Evolutionary conservation across 2,888 invertebrate species (phyloP).

Genomic region (Luperina nickerlii): DNA sequence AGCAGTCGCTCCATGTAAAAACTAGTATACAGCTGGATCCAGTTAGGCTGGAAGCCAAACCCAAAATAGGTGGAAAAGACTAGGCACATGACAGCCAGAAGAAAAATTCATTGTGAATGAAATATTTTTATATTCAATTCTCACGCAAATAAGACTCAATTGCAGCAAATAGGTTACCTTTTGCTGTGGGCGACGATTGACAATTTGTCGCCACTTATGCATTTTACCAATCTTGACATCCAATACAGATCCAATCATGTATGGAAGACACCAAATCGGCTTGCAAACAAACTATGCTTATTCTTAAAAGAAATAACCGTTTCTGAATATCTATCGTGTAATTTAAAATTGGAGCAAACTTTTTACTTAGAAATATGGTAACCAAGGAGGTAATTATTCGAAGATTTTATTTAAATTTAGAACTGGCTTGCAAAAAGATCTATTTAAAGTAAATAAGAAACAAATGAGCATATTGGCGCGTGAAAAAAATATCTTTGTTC

Average conservation of each 20-base stretch:
- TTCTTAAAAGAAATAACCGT: not conserved
- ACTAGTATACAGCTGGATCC: not conserved
- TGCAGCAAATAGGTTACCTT: constrained; percentile 49
- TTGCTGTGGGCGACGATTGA: constrained; percentile 48
- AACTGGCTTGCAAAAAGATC: not conserved
- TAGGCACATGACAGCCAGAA: not conserved
- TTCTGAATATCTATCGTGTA: not conserved
- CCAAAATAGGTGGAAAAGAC: too few species aligned
- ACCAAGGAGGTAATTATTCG: not conserved
- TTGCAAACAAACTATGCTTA: constrained; percentile 6
- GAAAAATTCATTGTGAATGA: constrained; percentile 4
- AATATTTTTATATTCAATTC: constrained; percentile 47
- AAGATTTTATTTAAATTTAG: not conserved
- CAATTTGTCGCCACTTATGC: constrained; percentile 64
- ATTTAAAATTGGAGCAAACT: not conserved
- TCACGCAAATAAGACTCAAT: constrained; percentile 58
- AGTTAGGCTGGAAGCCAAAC: not conserved
- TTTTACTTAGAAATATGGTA: not conserved
- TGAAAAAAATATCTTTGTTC: not conserved
- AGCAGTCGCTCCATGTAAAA: not conserved
- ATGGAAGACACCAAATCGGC: constrained; percentile 11
- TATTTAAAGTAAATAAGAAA: too few species aligned
- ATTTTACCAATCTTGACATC: constrained; percentile 53
- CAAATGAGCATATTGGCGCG: too few species aligned
- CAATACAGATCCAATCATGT: constrained; percentile 47